Conservation (phyloP, 2,113 vertebrate genomes). For the Danionella cerebrum region DNA sequence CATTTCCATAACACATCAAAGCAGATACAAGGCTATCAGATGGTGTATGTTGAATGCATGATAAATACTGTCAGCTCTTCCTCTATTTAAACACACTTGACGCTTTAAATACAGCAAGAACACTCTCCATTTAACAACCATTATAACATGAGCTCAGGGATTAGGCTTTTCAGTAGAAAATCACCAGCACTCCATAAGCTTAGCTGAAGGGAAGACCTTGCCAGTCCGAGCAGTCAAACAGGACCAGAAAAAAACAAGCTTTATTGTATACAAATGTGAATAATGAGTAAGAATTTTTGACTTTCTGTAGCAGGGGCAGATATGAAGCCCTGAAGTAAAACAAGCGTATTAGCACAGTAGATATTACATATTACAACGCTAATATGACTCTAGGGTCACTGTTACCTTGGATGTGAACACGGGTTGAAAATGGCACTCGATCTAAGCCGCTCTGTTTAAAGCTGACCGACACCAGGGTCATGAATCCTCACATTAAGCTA, state of each 20-base stretch:
- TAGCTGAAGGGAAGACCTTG: conserved; percentile 1
- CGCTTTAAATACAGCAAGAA: not conserved
- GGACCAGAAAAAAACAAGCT: conserved; percentile 29
- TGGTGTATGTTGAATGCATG: not conserved
- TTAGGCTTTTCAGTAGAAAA: conserved; percentile 19
- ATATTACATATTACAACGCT: too few species aligned
- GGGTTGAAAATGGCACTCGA: too few species aligned
- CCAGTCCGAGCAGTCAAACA: conserved; percentile 23
- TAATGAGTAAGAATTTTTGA: too few species aligned
- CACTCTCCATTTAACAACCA: conserved; percentile 10
- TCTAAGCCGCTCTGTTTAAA: not conserved
- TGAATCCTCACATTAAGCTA: not conserved
- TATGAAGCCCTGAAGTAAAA: too few species aligned
- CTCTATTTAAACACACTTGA: conserved; percentile 2
- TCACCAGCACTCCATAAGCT: conserved; percentile 22
- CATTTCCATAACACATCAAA: not conserved
- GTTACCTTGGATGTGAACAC: too few species aligned
- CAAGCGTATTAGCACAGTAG: too few species aligned
- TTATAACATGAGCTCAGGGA: conserved; percentile 21
- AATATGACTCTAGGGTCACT: too few species aligned
- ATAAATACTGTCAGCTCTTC: not conserved
- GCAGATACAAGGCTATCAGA: not conserved
- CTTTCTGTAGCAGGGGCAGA: too few species aligned
- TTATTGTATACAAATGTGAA: conserved; percentile 29
- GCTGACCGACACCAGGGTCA: not conserved